Evolutionary conservation across 92 coral and sea anemone genomes (phyloP).

Genomic region (Zoanthus solanderi): DNA sequence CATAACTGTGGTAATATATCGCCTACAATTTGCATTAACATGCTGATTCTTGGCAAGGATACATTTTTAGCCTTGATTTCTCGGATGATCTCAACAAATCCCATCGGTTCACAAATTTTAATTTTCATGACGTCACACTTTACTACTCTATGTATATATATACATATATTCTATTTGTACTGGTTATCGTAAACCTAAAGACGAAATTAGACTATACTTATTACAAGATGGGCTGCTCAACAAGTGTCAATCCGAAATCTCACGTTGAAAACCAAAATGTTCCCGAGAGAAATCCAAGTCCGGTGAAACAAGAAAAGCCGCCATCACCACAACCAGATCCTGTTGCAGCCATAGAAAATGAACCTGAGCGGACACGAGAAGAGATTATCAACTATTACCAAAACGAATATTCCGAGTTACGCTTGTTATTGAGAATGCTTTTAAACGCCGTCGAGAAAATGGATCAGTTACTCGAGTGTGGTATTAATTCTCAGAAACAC

Average conservation of each 20-base stretch:
- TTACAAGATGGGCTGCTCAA: slow-evolving; percentile 7
- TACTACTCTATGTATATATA: no score
- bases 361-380: slow-evolving; percentile 18
- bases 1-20: no score
- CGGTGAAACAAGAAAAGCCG: not conserved
- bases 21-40: no score
- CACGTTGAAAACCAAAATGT: not conserved
- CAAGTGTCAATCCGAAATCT: not conserved
- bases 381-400: slow-evolving; percentile 22
- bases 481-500: slow-evolving; percentile 4
- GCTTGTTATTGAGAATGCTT: slow-evolving; percentile 13
- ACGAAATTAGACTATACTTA: no score
- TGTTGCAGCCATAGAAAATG: not conserved
- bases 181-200: no score
- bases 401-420: slow-evolving; percentile 20
- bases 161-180: no score
- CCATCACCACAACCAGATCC: not conserved
- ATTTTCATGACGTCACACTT: no score
- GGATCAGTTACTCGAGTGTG: not conserved
- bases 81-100: no score
- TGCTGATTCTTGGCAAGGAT: no score
- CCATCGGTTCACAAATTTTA: no score
- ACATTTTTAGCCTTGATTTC: no score
- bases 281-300: not conserved
- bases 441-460: slow-evolving; percentile 13